phyloP scores from a whole-genome alignment of 2,113 vertebrate genomes.

The Camelus dromedarius region DNA sequence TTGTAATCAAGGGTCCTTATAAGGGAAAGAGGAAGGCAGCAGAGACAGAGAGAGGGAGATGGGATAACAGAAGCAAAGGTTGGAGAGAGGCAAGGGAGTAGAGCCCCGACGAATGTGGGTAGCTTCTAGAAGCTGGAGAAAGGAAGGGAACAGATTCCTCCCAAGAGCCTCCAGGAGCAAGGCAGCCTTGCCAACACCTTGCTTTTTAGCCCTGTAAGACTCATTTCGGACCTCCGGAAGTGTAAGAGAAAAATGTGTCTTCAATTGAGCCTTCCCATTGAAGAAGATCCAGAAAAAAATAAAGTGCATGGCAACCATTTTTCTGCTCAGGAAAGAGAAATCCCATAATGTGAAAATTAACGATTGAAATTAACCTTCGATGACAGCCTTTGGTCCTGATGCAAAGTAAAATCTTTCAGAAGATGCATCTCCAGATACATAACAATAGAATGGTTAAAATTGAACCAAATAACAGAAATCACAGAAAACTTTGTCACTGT shows the following conservation, averaged over 20 bases:
- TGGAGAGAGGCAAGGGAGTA: background rate
- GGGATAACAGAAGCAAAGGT: background rate
- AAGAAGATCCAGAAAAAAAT: background rate
- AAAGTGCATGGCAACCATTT: background rate
- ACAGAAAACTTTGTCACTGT: background rate
- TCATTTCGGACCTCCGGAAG: background rate
- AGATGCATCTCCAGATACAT: background rate
- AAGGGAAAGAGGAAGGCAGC: background rate
- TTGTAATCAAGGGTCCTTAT: background rate
- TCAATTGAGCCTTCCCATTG: background rate
- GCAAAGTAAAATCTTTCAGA: background rate
- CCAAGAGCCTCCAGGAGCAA: background rate
- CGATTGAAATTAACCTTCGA: background rate
- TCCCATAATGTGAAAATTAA: background rate
- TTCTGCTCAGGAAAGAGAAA: background rate
- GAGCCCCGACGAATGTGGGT: background rate
- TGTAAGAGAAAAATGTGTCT: background rate
- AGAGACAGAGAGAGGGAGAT: background rate
- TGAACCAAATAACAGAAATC: background rate
- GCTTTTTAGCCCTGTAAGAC: background rate
- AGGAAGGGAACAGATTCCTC: background rate
- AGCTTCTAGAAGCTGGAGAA: background rate
- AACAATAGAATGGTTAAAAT: background rate
- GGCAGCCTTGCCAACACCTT: background rate
- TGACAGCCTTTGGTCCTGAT: background rate